These are phyloP conservation scores for Dasypolia templi DNA, from an alignment of 2,888 invertebrate species.

Conservation along the genomic window DNA sequence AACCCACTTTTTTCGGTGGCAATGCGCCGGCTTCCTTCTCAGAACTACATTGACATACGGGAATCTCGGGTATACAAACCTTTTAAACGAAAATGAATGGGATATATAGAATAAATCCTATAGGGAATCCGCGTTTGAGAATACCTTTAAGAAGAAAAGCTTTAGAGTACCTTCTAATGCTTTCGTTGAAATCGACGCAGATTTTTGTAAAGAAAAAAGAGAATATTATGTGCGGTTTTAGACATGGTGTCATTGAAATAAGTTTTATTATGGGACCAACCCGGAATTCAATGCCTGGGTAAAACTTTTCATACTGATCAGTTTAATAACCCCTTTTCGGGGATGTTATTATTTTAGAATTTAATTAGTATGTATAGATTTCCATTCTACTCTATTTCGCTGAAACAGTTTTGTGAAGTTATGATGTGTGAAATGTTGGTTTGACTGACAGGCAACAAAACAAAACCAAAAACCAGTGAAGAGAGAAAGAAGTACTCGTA, in stretches of 20 bases:
- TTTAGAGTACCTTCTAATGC: conserved; percentile 13
- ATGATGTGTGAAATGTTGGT: no score
- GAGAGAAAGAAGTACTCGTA: not conserved
- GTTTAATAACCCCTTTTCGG: not conserved
- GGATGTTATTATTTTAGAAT: not conserved
- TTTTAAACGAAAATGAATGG: conserved; percentile 36
- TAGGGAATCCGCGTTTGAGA: conserved; percentile 41
- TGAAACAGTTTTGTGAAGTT: not conserved
- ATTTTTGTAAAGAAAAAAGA: not conserved
- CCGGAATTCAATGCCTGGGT: not conserved
- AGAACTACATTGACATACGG: conserved; percentile 28
- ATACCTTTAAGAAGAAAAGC: not conserved
- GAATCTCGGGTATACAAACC: conserved; percentile 11
- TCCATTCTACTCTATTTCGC: not conserved
- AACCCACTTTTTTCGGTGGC: conserved; percentile 41
- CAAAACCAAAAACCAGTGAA: not conserved
- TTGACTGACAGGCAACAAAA: not conserved
- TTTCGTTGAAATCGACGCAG: not conserved
- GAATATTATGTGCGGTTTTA: not conserved
- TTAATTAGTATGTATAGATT: not conserved
- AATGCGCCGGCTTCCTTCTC: conserved; percentile 15
- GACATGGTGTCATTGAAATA: not conserved
- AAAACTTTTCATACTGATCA: not conserved
- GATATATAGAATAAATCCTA: conserved; percentile 40
- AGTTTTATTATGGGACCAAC: not conserved